phyloP scores from a whole-genome alignment of 2,888 invertebrate genomes.

The Phlogophora meticulosa region DNA sequence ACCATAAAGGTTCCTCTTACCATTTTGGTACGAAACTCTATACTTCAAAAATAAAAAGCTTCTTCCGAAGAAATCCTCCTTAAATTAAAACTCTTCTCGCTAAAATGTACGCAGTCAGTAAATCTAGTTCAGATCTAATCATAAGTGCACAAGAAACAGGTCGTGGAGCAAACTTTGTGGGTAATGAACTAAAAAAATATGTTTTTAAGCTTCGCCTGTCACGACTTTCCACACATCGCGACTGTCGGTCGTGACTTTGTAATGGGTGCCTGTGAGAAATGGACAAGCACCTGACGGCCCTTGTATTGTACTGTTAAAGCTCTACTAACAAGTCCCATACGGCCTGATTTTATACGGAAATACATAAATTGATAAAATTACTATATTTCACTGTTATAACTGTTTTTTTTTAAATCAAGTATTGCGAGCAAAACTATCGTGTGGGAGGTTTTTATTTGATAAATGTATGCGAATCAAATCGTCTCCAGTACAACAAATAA shows the following conservation, averaged over 20 bases:
- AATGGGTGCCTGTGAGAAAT: constrained; percentile 53
- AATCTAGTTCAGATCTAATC: constrained; percentile 36
- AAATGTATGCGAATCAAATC: too few species aligned
- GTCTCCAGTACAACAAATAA: too few species aligned
- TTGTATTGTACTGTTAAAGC: constrained; percentile 44
- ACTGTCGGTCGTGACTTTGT: constrained; percentile 65
- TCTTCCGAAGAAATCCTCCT: too few species aligned
- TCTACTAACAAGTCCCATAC: constrained; percentile 9
- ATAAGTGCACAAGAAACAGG: constrained; percentile 36
- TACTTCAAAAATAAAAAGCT: too few species aligned
- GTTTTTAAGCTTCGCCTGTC: constrained; percentile 49
- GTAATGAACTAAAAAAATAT: constrained; percentile 52
- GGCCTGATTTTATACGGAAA: constrained; percentile 23
- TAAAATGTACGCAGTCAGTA: neutral
- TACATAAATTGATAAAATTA: neutral
- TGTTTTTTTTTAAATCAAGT: too few species aligned
- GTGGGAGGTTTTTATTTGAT: too few species aligned
- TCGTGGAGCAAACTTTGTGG: constrained; percentile 41
- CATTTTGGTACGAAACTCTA: too few species aligned
- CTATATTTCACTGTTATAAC: too few species aligned
- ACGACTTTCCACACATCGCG: constrained; percentile 63
- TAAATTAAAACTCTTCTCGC: neutral
- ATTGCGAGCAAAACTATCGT: too few species aligned
- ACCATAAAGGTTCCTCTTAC: too few species aligned
- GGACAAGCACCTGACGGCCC: constrained; percentile 52